Evolutionary conservation across 1,140 invertebrate species (phyloP), one percentile per base, ranked within the genome.

Genomic region (Atta cephalotes): DNA sequence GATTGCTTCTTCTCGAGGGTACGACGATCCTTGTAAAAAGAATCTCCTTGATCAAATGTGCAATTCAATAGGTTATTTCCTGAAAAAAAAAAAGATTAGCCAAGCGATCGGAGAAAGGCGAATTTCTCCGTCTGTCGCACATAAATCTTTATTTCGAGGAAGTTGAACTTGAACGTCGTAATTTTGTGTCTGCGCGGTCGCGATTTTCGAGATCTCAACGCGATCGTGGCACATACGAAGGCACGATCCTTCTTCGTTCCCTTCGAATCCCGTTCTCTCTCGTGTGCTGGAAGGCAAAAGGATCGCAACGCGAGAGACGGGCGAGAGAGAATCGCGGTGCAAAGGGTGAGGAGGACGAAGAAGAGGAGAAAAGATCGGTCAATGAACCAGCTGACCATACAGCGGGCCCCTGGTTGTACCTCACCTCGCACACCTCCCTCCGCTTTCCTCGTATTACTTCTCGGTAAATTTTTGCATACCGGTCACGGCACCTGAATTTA

Each of bases 361-460:
- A 65, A 35, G 56, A 88, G 86, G 65, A 82, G 68, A 77, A 88
- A 78, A 86, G 88, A 88, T 88, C 87, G 92, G 92, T 93, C 92
- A 91, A 92, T 76, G 92, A 93, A 92, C 92, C 80, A 84, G 89
- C 79, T 91, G 92, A 92, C 92, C 84, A 86, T 82, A 51, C 76
- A 78, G 49, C 31, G 70, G 87, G 63, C 65, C 84, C 53, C 58
- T 31, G n/a, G 7, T 18, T 49, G 76, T 28, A 76, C 63, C 71
- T 70, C 85, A 80, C 77, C 21, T 60, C 58, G 68, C 12, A 18
- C 31, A 45, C 12, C 12, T n/a, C n/a, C 74, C 56, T 65, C 56
- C 60, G 28, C 65, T 72, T 76, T 62, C 25, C n/a, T 28, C 31
- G 28, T 76, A 56, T 87, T 66, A 71, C 85, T 74, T 66, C 70